phyloP scores from a whole-genome alignment of 2,113 vertebrate genomes.

The Cygnus buccinator region DNA sequence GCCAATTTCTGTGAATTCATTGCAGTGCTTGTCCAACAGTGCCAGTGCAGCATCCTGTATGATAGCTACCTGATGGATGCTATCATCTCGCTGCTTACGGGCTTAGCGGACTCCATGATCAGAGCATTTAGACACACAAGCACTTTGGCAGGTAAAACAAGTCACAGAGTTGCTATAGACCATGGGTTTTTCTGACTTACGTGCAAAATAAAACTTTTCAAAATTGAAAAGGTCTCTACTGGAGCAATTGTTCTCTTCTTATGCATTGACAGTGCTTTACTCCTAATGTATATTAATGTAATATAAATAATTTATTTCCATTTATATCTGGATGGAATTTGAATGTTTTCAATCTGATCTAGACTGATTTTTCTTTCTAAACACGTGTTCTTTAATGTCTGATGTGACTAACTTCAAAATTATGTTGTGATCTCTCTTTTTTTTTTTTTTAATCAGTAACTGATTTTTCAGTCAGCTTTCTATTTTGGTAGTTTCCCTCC shows the following conservation, averaged over 20 bases:
- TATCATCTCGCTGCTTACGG: conserved; percentile 86
- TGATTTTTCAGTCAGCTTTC: neutral
- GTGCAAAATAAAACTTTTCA: neutral
- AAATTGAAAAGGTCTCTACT: neutral
- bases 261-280: neutral
- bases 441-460: neutral
- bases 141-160: conserved; percentile 86
- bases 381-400: neutral
- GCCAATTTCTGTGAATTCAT: conserved; percentile 90
- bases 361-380: neutral
- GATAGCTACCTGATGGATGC: conserved; percentile 88
- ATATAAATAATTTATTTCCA: neutral
- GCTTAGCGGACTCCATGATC: conserved; percentile 86
- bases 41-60: conserved; percentile 86
- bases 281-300: neutral
- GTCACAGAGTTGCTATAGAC: neutral
- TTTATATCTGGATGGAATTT: neutral
- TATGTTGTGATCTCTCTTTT: neutral
- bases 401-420: neutral
- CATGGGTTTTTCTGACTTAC: neutral
- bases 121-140: conserved; percentile 93
- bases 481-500: neutral
- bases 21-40: conserved; percentile 85
- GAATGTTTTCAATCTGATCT: neutral
- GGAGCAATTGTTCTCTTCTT: neutral